Percentiles rank a stretch among this genome's conserved stretches.
These are phyloP conservation scores for Mystacides longicornis DNA, from an alignment of 2,888 invertebrate species.

Conservation along the genomic window DNA sequence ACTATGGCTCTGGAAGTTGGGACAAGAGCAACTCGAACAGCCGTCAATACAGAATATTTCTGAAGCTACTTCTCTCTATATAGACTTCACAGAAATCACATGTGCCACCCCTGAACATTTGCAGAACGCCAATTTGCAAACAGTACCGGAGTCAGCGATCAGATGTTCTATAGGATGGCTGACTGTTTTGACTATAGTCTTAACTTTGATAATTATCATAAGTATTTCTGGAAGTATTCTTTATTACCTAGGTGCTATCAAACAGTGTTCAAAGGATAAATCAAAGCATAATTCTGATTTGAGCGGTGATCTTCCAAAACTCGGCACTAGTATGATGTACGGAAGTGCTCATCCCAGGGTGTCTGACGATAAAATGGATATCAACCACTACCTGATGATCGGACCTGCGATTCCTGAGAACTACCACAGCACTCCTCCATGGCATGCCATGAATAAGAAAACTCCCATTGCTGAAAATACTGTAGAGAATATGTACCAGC, in stretches of 20 bases:
- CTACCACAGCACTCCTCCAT: conserved; percentile 46
- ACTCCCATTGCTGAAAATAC: conserved; percentile 40
- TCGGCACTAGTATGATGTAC: conserved; percentile 46
- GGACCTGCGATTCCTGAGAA: conserved; percentile 47
- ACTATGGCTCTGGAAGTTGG: conserved; percentile 77
- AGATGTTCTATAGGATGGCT: conserved; percentile 57
- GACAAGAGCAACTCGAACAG: conserved; percentile 26
- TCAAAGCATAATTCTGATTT: conserved; percentile 48
- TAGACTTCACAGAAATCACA: conserved; percentile 52
- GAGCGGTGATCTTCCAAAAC: conserved; percentile 46
- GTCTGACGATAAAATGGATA: conserved; percentile 44
- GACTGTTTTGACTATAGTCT: conserved; percentile 47
- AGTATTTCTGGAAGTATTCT: conserved; percentile 46
- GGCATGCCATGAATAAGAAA: conserved; percentile 48
- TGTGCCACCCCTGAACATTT: conserved; percentile 54
- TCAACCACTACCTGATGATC: conserved; percentile 47
- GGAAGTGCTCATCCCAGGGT: conserved; percentile 42
- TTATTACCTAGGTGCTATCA: conserved; percentile 47
- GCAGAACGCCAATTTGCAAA: conserved; percentile 44
- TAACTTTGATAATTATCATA: conserved; percentile 49
- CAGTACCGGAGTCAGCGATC: conserved; percentile 55
- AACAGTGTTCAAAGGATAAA: conserved; percentile 47
- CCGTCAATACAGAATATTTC: conserved; percentile 8
- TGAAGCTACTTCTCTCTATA: conserved; percentile 38
- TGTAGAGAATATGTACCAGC: conserved; percentile 48